Evolutionary conservation across 2,797 vertebrate species (phyloP).

Genomic region (Aldrovandia affinis): DNA sequence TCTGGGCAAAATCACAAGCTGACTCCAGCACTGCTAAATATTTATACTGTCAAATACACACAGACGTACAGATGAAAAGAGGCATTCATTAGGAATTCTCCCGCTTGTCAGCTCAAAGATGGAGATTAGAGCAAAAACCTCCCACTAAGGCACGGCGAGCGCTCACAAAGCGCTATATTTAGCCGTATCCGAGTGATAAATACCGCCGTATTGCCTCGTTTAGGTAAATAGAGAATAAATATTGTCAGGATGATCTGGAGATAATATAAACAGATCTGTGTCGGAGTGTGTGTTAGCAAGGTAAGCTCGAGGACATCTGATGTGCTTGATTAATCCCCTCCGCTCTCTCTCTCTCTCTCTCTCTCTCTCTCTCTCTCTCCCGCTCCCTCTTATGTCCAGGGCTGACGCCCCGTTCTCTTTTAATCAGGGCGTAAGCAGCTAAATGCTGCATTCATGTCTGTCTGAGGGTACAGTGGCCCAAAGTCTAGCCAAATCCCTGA

Average conservation of each 20-base stretch:
- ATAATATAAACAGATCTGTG: conserved; percentile 86
- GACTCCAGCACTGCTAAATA: conserved; percentile 98
- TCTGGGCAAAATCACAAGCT: conserved; percentile 99
- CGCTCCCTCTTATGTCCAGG: conserved; percentile 21
- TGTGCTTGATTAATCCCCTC: conserved; percentile 55
- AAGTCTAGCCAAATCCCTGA: neutral
- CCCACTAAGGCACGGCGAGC: conserved; percentile 86
- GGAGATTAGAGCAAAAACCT: conserved; percentile 98
- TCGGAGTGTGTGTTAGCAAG: conserved; percentile 73
- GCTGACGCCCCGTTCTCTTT: neutral
- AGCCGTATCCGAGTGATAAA: conserved; percentile 93
- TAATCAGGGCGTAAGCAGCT: conserved; percentile 9
- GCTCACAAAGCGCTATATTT: conserved; percentile 94
- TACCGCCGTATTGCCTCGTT: conserved; percentile 92
- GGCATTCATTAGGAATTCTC: conserved; percentile 98
- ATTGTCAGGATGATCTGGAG: conserved; percentile 86
- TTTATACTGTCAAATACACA: conserved; percentile 99
- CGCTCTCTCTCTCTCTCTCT: conserved; percentile 25
- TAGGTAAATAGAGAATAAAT: conserved; percentile 97
- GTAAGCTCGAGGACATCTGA: conserved; percentile 78
- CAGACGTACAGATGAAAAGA: conserved; percentile 97
- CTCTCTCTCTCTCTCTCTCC: conserved; percentile 26
- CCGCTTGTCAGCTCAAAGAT: conserved; percentile 96
- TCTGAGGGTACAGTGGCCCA: neutral
- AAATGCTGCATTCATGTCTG: neutral